Evolutionary conservation across 92 coral and sea anemone species (phyloP).

Genomic region (Galaxea fascicularis): DNA sequence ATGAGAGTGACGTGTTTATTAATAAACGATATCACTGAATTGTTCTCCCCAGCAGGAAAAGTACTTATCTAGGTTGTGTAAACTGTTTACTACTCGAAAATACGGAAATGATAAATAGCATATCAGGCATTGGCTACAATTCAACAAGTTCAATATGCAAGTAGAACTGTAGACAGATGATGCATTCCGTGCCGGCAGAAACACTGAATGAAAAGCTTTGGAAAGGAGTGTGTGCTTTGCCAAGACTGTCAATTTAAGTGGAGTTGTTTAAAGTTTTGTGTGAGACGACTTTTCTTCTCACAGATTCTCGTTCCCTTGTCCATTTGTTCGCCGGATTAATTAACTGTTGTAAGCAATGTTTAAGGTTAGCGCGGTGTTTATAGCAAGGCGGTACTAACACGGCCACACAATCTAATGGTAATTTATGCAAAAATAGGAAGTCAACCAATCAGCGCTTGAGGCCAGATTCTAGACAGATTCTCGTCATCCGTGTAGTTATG

Average conservation of each 20-base stretch:
- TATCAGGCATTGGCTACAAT: background rate
- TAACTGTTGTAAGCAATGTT: background rate
- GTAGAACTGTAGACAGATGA: background rate
- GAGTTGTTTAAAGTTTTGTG: background rate
- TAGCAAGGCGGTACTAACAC: too few relatives aligned
- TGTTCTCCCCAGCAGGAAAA: background rate
- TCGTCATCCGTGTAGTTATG: too few relatives aligned
- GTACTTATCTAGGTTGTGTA: background rate
- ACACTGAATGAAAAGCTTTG: background rate
- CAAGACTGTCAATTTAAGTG: background rate
- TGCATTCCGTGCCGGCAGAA: background rate
- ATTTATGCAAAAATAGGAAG: too few relatives aligned
- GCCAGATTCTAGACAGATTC: too few relatives aligned
- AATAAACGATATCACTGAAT: background rate
- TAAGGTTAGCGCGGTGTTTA: background rate
- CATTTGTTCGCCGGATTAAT: background rate
- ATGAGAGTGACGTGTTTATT: constrained; percentile 9
- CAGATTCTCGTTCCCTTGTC: background rate
- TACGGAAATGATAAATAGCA: background rate
- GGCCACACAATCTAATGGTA: too few relatives aligned
- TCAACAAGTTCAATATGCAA: background rate
- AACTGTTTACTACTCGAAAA: background rate
- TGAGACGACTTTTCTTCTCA: background rate
- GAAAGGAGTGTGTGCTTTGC: background rate
- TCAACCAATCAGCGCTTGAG: too few relatives aligned